A percentile compares a stretch with the other conserved stretches of the same genome.
These are phyloP conservation scores for Sclerodermus sp. DNA, from an alignment of 2,888 invertebrate species.

Conservation along the genomic window DNA sequence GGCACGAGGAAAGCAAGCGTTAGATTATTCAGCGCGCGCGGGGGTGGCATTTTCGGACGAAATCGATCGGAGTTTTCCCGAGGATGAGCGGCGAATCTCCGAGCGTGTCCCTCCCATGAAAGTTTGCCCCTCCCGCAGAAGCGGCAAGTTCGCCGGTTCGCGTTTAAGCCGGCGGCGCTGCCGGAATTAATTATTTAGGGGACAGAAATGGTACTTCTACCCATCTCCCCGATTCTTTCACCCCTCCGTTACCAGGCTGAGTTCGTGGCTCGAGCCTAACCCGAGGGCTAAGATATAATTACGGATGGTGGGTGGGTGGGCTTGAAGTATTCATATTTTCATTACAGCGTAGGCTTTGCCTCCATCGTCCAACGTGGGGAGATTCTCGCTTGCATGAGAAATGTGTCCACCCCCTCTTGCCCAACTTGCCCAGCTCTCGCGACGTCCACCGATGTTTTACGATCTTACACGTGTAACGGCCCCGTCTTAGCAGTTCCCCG, in stretches of 20 bases:
- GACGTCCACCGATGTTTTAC: too few species aligned
- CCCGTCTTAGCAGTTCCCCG: too few species aligned
- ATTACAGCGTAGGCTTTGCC: slow-evolving; percentile 44
- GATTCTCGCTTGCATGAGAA: slow-evolving; percentile 28
- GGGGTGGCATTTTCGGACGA: slow-evolving; percentile 7
- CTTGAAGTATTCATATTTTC: slow-evolving; percentile 58
- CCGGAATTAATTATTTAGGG: slow-evolving; percentile 59
- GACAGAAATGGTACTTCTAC: slow-evolving; percentile 55
- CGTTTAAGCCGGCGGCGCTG: slow-evolving; percentile 54
- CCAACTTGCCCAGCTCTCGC: too few species aligned
- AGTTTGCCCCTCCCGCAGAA: slow-evolving; percentile 29
- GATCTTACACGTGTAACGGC: too few species aligned
- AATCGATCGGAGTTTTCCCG: slow-evolving; percentile 23
- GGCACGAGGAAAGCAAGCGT: too few species aligned
- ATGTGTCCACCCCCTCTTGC: not conserved
- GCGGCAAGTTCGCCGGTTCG: slow-evolving; percentile 20
- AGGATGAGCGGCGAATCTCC: slow-evolving; percentile 22
- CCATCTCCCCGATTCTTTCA: slow-evolving; percentile 41
- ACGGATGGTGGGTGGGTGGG: slow-evolving; percentile 50
- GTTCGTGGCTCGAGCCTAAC: slow-evolving; percentile 39
- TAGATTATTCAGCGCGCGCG: too few species aligned
- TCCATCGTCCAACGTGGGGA: slow-evolving; percentile 31
- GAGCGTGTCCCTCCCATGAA: slow-evolving; percentile 36
- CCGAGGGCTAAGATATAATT: slow-evolving; percentile 57
- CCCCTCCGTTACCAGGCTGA: slow-evolving; percentile 7